Conservation (phyloP, 2,888 invertebrate genomes). For the Athalia cordata region DNA sequence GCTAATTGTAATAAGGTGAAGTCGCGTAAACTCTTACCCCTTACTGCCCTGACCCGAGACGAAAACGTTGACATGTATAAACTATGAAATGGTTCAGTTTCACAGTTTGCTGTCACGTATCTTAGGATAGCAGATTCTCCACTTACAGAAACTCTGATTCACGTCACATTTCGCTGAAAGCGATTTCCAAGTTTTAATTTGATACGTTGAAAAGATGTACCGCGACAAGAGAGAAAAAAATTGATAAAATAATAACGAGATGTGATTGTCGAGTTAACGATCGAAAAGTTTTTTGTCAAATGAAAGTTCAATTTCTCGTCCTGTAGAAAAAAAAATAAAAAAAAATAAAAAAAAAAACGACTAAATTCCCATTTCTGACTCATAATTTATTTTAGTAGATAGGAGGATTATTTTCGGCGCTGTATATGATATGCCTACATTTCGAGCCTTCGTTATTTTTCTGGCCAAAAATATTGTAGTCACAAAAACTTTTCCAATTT, state of each 20-base stretch:
- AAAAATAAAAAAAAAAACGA: not conserved
- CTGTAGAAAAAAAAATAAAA: not conserved
- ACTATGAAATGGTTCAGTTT: slow-evolving; percentile 27
- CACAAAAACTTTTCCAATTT: slow-evolving; percentile 65
- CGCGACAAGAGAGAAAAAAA: too few relatives aligned
- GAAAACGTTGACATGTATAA: not conserved
- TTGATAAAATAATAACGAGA: too few relatives aligned
- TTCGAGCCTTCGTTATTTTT: slow-evolving; percentile 38
- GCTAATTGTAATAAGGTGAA: slow-evolving; percentile 71
- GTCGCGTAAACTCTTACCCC: slow-evolving; percentile 58
- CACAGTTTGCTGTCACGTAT: not conserved
- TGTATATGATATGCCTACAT: not conserved
- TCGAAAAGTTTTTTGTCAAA: too few relatives aligned
- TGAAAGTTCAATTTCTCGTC: not conserved
- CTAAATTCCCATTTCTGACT: slow-evolving; percentile 16
- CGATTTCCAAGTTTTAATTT: too few relatives aligned
- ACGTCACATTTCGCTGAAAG: too few relatives aligned
- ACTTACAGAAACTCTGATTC: not conserved
- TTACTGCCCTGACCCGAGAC: not conserved
- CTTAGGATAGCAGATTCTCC: not conserved
- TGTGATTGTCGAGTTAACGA: too few relatives aligned
- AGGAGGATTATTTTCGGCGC: slow-evolving; percentile 29
- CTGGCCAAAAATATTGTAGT: slow-evolving; percentile 48
- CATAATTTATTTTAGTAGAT: slow-evolving; percentile 20
- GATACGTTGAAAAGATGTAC: too few relatives aligned